Evolutionary conservation across 2,797 vertebrate genomes (phyloP).

Genomic region (Chromobotia macracanthus): DNA sequence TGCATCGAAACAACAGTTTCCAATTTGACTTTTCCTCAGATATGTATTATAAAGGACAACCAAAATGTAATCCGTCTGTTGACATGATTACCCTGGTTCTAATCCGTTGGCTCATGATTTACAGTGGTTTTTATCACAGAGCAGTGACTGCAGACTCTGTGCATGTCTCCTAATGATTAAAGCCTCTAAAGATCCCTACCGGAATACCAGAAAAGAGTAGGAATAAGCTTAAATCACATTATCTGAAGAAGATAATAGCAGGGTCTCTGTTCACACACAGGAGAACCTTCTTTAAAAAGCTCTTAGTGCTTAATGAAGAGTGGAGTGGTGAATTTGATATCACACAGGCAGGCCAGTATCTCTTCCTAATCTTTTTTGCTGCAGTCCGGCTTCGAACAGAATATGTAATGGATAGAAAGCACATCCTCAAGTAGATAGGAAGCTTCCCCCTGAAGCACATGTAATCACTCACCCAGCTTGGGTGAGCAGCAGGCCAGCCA

Average conservation of each 20-base stretch:
- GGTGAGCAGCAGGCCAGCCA: not conserved
- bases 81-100: slow-evolving; percentile 72
- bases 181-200: slow-evolving; percentile 33
- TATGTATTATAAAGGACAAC: slow-evolving; percentile 63
- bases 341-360: slow-evolving; percentile 20
- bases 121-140: slow-evolving; percentile 45
- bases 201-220: slow-evolving; percentile 21
- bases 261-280: slow-evolving; percentile 11
- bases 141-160: slow-evolving; percentile 29
- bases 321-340: slow-evolving; percentile 44
- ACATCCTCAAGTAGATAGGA: slow-evolving; percentile 17
- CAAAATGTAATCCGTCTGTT: slow-evolving; percentile 73
- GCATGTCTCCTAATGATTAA: slow-evolving; percentile 35
- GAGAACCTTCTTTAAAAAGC: slow-evolving; percentile 25
- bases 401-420: slow-evolving; percentile 36
- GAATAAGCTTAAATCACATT: slow-evolving; percentile 22
- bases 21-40: slow-evolving; percentile 62
- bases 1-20: slow-evolving; percentile 58
- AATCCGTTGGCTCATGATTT: slow-evolving; percentile 64
- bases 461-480: not conserved
- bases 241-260: slow-evolving; percentile 33
- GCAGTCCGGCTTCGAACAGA: slow-evolving; percentile 23
- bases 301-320: slow-evolving; percentile 38
- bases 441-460: slow-evolving; percentile 20
- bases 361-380: slow-evolving; percentile 31